Conservation (phyloP, 1,140 invertebrate species). For the Leguminivora glycinivorella region DNA sequence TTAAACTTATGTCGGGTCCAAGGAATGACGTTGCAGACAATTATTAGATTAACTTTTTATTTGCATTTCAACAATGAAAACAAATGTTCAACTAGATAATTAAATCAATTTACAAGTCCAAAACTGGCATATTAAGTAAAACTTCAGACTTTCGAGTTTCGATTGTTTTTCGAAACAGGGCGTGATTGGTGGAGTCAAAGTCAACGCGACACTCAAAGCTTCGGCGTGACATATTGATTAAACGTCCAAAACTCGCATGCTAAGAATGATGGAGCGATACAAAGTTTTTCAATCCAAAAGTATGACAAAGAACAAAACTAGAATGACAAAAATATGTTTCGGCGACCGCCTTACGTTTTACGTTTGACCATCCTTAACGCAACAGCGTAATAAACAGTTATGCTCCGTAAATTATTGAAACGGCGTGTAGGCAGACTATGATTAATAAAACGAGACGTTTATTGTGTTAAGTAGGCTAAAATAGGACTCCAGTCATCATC, state of each 20-base stretch:
- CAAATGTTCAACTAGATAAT: background rate
- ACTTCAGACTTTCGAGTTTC: slow-evolving; percentile 2
- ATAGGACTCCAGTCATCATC: background rate
- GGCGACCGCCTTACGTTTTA: background rate
- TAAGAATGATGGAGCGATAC: slow-evolving; percentile 26
- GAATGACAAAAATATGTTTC: slow-evolving; percentile 4
- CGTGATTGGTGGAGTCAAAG: slow-evolving; percentile 1
- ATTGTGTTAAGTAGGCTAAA: slow-evolving; percentile 27
- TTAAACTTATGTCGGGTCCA: background rate
- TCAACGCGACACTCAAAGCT: slow-evolving; percentile 6
- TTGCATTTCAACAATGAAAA: background rate
- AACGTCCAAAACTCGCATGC: slow-evolving; percentile 27
- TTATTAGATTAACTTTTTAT: background rate
- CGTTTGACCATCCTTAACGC: slow-evolving; percentile 13
- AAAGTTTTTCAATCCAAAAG: slow-evolving; percentile 19
- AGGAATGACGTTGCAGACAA: background rate
- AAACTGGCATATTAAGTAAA: background rate
- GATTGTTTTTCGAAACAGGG: slow-evolving; percentile 6
- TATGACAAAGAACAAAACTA: slow-evolving; percentile 2
- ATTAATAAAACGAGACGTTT: slow-evolving; percentile 25
- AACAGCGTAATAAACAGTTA: slow-evolving; percentile 19
- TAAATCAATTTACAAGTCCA: background rate
- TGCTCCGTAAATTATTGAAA: slow-evolving; percentile 14
- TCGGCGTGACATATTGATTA: slow-evolving; percentile 26
- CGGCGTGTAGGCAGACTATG: slow-evolving; percentile 14